phyloP scores from a whole-genome alignment of 2,113 vertebrate species.

The Anhinga anhinga region DNA sequence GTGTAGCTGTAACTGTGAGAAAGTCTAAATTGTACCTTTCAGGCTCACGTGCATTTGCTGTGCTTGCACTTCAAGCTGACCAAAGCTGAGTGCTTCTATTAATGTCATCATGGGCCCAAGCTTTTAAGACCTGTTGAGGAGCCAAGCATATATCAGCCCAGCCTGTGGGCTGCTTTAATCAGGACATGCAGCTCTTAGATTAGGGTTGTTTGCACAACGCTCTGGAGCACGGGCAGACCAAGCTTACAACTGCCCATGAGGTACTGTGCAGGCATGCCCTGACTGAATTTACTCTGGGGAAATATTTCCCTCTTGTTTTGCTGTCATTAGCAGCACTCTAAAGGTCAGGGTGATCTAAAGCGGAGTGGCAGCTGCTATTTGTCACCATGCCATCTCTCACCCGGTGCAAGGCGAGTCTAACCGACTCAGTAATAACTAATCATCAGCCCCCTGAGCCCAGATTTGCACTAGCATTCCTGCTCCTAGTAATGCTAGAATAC shows the following conservation, averaged over 20 bases:
- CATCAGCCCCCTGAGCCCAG: not conserved
- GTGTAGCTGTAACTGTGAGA: not conserved
- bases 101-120: accelerated
- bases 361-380: not conserved
- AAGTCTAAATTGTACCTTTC: not conserved
- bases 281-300: not conserved
- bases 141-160: not conserved
- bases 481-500: not conserved
- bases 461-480: not conserved
- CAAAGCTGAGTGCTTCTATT: not conserved
- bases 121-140: not conserved
- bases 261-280: not conserved
- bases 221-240: accelerated
- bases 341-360: not conserved
- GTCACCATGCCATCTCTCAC: not conserved
- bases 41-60: not conserved
- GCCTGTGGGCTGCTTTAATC: accelerated
- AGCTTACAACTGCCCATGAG: not conserved
- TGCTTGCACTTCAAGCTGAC: not conserved
- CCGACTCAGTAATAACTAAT: not conserved
- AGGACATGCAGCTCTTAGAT: accelerated
- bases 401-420: accelerated
- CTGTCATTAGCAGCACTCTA: not conserved
- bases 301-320: not conserved
- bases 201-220: accelerated